Evolutionary conservation across 2,113 vertebrate species (phyloP), one percentile per base, ranked within the genome.

Genomic region (Hepsetus odoe): DNA sequence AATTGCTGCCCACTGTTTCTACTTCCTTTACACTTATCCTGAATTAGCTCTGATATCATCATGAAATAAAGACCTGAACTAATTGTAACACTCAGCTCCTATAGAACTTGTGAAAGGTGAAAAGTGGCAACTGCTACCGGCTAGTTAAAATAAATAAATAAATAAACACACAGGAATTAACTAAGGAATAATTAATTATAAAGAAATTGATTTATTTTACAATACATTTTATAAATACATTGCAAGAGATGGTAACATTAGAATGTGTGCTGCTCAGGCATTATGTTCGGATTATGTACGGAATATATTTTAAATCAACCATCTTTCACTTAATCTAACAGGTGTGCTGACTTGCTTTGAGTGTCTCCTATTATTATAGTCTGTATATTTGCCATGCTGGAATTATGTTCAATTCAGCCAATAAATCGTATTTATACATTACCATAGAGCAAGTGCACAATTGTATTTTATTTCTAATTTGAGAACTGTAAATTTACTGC

Each of bases 81-180:
- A 72, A 76, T 76, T 72, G 61, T 68, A 53, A 64, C 12, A 72
- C 62, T 80, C 61, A 35, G 76, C 66, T 24, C 72, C 28, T 44
- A 67, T 30, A 75, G 24, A 33, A 49, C 24, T 71, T 75, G 33
- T 24, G 53, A 65, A 59, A 35, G 64, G 78, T 40, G 82, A 51
- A 83, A 85, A 84, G 85, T 84, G 82, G 76, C 18, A 79, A 10
- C 89, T 91, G 90, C 44, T 83, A 70, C 86, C 87, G 87, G 88
- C 88, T 86, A 87, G 89, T 90, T 90, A 90, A 88, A 72, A 1
- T 72, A 1, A 80, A 71, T 80, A 77, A 80, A 71, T 75, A 80
- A 85, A 28, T 7, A 67, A 4, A 53, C 72, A 9, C 53, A 11
- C n/a, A 32, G 14, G 28, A 77, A 32, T 32, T 24, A 70, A 6